Conservation (phyloP, 2,888 invertebrate genomes). For the Yponomeuta sedellus region DNA sequence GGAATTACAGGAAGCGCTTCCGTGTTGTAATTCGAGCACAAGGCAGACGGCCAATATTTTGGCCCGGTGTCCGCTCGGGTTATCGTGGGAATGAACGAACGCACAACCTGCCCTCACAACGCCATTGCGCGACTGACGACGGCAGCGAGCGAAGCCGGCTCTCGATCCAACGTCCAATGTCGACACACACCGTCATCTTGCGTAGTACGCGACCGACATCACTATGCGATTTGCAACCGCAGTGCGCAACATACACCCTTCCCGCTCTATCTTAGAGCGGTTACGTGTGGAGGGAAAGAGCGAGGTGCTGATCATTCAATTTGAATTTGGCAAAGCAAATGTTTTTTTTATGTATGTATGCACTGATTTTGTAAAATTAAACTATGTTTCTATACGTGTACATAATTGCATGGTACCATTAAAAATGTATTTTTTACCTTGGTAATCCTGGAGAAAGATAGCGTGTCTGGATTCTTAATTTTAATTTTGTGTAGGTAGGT, state of each 20-base stretch:
- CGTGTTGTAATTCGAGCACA: conserved; percentile 64
- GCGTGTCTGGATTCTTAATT: too few species aligned
- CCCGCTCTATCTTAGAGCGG: conserved; percentile 41
- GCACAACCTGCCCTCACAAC: conserved; percentile 64
- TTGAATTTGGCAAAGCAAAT: conserved; percentile 59
- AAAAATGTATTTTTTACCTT: too few species aligned
- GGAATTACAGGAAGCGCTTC: conserved; percentile 65
- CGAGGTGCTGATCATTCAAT: conserved; percentile 61
- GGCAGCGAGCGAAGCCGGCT: conserved; percentile 18
- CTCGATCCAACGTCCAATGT: conserved; percentile 73
- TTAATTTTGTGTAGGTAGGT: too few species aligned
- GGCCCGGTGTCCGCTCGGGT: conserved; percentile 78
- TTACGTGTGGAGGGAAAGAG: conserved; percentile 35
- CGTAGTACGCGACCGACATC: conserved; percentile 57
- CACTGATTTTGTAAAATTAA: neutral
- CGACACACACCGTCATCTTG: conserved; percentile 75
- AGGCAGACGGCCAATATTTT: conserved; percentile 75
- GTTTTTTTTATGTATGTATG: neutral
- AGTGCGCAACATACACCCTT: conserved; percentile 29
- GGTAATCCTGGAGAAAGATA: too few species aligned
- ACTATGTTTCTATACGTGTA: neutral
- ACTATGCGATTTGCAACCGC: conserved; percentile 53
- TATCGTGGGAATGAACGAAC: conserved; percentile 66
- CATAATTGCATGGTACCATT: too few species aligned
- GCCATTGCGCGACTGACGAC: conserved; percentile 73